These are phyloP conservation scores for Psittacula derbiana DNA, from an alignment of 2,797 vertebrate species.

Conservation along the genomic window DNA sequence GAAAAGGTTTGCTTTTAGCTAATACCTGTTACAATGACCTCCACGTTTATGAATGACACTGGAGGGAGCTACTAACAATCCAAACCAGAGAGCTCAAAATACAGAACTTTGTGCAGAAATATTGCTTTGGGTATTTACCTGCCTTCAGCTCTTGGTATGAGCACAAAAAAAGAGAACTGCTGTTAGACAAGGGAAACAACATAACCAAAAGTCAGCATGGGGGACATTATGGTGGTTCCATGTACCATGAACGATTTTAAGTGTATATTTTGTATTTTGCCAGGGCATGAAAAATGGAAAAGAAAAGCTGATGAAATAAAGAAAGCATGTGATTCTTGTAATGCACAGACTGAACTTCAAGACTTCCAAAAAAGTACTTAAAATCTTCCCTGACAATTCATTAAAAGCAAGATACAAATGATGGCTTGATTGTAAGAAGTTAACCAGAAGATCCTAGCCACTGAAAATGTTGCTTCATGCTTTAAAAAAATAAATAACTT, in stretches of 20 bases:
- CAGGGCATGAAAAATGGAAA: neutral
- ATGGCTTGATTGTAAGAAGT: neutral
- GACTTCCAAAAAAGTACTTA: neutral
- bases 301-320: neutral
- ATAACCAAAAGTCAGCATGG: neutral
- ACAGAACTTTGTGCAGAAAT: neutral
- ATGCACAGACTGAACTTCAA: neutral
- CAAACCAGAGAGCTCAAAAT: neutral
- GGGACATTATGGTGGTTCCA: neutral
- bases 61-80: neutral
- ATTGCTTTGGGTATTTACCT: slow-evolving; percentile 2
- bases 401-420: neutral
- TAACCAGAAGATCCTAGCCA: neutral
- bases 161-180: neutral
- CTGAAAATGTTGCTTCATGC: neutral
- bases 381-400: neutral
- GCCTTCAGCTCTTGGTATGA: neutral
- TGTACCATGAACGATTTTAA: neutral
- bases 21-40: neutral
- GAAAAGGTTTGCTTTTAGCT: slow-evolving; percentile 16
- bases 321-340: neutral
- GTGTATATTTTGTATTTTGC: neutral
- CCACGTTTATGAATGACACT: neutral
- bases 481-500: neutral
- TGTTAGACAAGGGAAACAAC: neutral